Conservation (phyloP, 2,888 invertebrate genomes). For the Tridacna crocea region DNA sequence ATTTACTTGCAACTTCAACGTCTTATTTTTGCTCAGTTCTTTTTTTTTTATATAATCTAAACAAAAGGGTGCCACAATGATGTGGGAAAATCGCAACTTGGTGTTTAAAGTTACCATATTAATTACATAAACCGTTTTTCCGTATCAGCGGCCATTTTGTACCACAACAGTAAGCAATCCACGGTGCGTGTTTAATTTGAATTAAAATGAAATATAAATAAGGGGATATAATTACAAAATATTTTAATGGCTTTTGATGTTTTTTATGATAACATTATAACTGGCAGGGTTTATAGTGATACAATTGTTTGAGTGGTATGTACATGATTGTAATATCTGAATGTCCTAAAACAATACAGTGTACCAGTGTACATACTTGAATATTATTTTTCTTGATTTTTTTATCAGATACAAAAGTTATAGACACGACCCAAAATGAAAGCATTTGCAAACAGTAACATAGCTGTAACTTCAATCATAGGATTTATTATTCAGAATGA, state of each 20-base stretch:
- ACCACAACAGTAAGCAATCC: conserved; percentile 9
- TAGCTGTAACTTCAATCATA: too few species aligned
- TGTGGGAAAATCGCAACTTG: conserved; percentile 7
- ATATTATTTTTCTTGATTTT: too few species aligned
- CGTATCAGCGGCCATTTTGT: not conserved
- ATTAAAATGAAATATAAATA: conserved; percentile 29
- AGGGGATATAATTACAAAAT: conserved; percentile 23
- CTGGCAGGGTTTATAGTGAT: not conserved
- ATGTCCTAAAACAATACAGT: too few species aligned
- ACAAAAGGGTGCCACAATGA: not conserved
- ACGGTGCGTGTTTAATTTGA: conserved; percentile 16
- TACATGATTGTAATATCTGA: not conserved
- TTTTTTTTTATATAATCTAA: too few species aligned
- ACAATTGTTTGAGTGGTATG: conserved; percentile 10
- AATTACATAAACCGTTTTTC: conserved; percentile 11
- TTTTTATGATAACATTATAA: conserved; percentile 13
- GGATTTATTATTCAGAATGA: too few species aligned
- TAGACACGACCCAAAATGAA: too few species aligned
- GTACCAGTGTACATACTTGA: too few species aligned
- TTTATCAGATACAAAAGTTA: too few species aligned
- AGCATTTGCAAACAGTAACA: too few species aligned
- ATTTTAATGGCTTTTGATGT: conserved; percentile 25
- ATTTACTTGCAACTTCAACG: too few species aligned
- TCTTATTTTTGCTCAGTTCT: too few species aligned
- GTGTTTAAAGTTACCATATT: conserved; percentile 19